Percentiles rank a stretch among this genome's conserved stretches.
Conservation (phyloP, 2,797 vertebrate species). For the Enteromius paludinosus region DNA sequence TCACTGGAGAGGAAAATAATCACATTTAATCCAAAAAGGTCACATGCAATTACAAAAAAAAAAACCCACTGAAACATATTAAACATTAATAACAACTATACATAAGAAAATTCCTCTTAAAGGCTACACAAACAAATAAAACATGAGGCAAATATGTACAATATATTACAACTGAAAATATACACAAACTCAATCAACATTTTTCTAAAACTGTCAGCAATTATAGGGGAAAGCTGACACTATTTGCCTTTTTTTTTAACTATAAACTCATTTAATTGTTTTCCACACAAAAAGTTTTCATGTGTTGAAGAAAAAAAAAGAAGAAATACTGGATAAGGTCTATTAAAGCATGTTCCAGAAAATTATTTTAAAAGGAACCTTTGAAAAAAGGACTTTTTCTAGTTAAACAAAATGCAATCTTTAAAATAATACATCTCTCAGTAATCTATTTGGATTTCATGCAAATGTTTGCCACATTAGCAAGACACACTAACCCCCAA, state of each 20-base stretch:
- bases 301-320: not conserved
- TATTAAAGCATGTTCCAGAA: conserved; percentile 15
- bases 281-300: conserved; percentile 13
- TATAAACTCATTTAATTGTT: conserved; percentile 8
- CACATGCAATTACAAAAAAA: conserved; percentile 31
- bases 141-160: conserved; percentile 55
- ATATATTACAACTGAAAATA: conserved; percentile 48
- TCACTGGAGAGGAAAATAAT: conserved; percentile 24
- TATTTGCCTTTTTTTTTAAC: not conserved
- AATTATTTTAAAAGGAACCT: not conserved
- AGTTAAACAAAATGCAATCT: conserved; percentile 34
- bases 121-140: conserved; percentile 34
- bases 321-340: conserved; percentile 43
- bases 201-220: conserved; percentile 8
- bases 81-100: conserved; percentile 32
- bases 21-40: conserved; percentile 46
- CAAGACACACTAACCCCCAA: conserved; percentile 33
- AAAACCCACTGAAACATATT: conserved; percentile 22
- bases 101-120: conserved; percentile 39
- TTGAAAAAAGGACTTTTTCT: not conserved
- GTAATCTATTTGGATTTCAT: conserved; percentile 27
- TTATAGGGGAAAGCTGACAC: conserved; percentile 6
- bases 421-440: conserved; percentile 37
- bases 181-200: conserved; percentile 40
- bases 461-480: conserved; percentile 42